Conservation (phyloP, 1,140 invertebrate species). For the Dinothrombium tinctorium region DNA sequence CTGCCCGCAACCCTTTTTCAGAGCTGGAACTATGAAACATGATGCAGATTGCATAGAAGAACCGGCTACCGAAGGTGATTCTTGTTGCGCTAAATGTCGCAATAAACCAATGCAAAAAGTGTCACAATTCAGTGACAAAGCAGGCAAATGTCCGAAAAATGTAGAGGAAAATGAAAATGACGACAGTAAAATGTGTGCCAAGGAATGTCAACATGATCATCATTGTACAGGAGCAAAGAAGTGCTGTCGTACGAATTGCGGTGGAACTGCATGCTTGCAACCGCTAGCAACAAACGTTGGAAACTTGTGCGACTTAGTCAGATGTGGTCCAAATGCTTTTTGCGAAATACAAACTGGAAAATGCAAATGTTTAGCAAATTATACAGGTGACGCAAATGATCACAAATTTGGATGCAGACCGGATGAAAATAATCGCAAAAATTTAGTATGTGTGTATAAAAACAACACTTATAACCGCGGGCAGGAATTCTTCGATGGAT, state of each 20-base stretch:
- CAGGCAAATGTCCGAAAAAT: conserved; percentile 4
- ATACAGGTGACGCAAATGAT: conserved; percentile 21
- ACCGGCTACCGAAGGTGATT: conserved; percentile 38
- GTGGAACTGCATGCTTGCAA: conserved; percentile 12
- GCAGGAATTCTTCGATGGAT: conserved; percentile 47
- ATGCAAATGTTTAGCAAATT: conserved; percentile 21
- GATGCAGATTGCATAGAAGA: conserved; percentile 48
- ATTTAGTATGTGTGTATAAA: conserved; percentile 33
- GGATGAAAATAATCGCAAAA: conserved; percentile 8
- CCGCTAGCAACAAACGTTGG: conserved; percentile 1
- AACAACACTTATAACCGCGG: conserved; percentile 45
- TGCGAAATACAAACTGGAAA: conserved; percentile 15
- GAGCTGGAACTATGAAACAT: conserved; percentile 24
- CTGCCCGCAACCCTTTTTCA: conserved; percentile 17
- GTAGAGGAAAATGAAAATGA: not conserved
- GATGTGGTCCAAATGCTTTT: conserved; percentile 16
- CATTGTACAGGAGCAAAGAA: conserved; percentile 14
- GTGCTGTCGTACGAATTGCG: conserved; percentile 16
- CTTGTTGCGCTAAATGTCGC: conserved; percentile 44
- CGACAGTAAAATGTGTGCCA: conserved; percentile 3
- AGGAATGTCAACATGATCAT: conserved; percentile 14
- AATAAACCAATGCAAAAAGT: conserved; percentile 16
- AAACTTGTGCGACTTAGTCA: conserved; percentile 14
- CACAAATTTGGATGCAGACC: conserved; percentile 16
- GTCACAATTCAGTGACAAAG: not conserved